Base-by-base conservation (phyloP, 2,113 vertebrate genomes). In the Menura novaehollandiae region DNA sequence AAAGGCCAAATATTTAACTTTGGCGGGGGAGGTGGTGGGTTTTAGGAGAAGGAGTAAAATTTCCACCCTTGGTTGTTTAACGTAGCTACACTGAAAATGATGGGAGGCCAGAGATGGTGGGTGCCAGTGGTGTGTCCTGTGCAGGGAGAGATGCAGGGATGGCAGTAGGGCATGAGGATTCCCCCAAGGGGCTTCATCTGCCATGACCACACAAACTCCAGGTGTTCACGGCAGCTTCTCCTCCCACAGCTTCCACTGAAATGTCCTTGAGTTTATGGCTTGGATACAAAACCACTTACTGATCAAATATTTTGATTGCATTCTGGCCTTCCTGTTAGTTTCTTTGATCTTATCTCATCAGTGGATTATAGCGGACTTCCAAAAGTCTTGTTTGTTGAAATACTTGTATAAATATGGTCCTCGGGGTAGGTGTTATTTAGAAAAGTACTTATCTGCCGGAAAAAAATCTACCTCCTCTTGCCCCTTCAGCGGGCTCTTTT, bases 1-100 rank as follows among this genome's bases (percentile, higher is more conserved):
- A 2, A 87, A 91, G 76, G 76, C 92, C 88, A 91, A 92, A 93
- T 95, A 83, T 84, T 95, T 96, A 80, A 93, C 88, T 93, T 81
- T 1, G 41, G 66, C 0, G 52, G 80, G 69, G 91, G 87, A 84
- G 71, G 84, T 77, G 88, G 28, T 86, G 67, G 78, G 85, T 58
- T 81, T 84, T 77, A 92, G 73, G 47, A 91, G 75, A 64, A 62
- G 0, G 0, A 94, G 75, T 85, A 26, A 33, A n/a, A 43, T 66
- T 93, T 88, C 64, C 32, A 56, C 35, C 35, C 63, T 51, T 53
- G 37, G 3, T 41, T 72, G 41, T 86, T 94, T 77, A 64, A 47
- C 5, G 2, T 39, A 77, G 46, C 66, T 66, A 55, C 59, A 35
- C 52, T 8, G 8, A 73, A 72, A 78, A 26, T 24, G 2, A 7